Conservation (phyloP, 2,888 invertebrate species). For the Teleiodes luculella region DNA sequence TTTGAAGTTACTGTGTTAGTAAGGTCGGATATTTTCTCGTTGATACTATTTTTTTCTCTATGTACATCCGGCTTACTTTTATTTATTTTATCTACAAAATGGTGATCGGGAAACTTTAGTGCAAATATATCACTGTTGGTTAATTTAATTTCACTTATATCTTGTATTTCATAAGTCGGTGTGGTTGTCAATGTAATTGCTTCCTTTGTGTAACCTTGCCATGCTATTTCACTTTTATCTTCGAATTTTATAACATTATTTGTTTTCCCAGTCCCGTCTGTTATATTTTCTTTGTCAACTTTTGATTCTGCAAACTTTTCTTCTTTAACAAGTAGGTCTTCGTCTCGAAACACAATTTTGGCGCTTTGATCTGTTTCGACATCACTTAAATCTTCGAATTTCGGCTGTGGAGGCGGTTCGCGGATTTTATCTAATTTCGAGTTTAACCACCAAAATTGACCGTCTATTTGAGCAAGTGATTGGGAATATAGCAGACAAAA, state of each 20-base stretch:
- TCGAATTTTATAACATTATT: conserved; percentile 3
- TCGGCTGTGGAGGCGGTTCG: conserved; percentile 39
- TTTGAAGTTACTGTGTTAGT: conserved; percentile 29
- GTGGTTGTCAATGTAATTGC: not conserved
- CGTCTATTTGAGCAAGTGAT: conserved; percentile 50
- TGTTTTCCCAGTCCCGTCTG: not conserved
- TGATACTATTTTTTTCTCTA: conserved; percentile 7
- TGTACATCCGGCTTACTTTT: conserved; percentile 11
- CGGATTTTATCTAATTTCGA: conserved; percentile 38
- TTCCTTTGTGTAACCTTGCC: conserved; percentile 25
- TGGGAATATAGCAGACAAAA: conserved; percentile 37
- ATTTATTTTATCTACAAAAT: conserved; percentile 12
- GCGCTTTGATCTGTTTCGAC: conserved; percentile 60
- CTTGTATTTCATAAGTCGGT: not conserved
- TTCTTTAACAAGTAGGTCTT: conserved; percentile 24
- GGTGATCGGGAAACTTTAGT: conserved; percentile 43
- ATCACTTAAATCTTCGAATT: conserved; percentile 50
- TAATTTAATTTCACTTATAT: conserved; percentile 11
- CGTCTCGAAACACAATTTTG: conserved; percentile 53
- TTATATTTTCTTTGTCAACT: not conserved
- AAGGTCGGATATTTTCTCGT: conserved; percentile 14
- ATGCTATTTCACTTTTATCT: conserved; percentile 28
- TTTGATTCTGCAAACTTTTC: conserved; percentile 4
- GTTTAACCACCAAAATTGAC: conserved; percentile 69
- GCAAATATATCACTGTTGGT: conserved; percentile 33